A percentile compares a stretch with the other conserved stretches of the same genome.
These are phyloP conservation scores for Chiroxiphia lanceolata DNA, from an alignment of 2,797 vertebrate species.

Conservation along the genomic window DNA sequence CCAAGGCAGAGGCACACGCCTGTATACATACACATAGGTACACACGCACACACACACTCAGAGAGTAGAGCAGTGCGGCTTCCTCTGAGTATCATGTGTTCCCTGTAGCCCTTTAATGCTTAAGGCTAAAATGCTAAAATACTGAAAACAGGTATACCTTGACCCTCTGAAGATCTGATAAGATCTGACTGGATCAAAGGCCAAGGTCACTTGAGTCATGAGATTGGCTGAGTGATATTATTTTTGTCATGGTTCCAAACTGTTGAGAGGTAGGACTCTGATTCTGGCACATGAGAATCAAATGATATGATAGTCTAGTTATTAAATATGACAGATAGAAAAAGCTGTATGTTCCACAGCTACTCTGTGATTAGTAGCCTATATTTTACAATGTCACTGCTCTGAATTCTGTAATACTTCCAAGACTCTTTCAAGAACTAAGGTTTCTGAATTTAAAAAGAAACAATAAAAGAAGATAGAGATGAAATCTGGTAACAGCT, in stretches of 20 bases:
- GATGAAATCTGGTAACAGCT: slow-evolving; percentile 33
- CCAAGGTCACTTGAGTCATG: slow-evolving; percentile 72
- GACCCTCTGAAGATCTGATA: slow-evolving; percentile 73
- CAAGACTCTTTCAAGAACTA: slow-evolving; percentile 59
- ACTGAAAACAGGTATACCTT: slow-evolving; percentile 70
- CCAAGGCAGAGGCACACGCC: background rate
- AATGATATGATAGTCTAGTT: slow-evolving; percentile 75
- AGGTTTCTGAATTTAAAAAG: slow-evolving; percentile 45
- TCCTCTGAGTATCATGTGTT: background rate
- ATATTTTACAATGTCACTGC: slow-evolving; percentile 66
- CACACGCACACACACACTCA: background rate
- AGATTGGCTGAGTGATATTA: slow-evolving; percentile 74
- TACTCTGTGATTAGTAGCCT: slow-evolving; percentile 68
- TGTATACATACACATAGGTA: background rate
- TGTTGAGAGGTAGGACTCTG: slow-evolving; percentile 69
- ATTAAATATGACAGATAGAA: slow-evolving; percentile 76
- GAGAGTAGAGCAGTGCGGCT: background rate
- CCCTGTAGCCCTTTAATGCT: slow-evolving; percentile 54
- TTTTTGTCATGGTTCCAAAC: slow-evolving; percentile 76
- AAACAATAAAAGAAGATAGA: slow-evolving; percentile 41
- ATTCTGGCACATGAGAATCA: slow-evolving; percentile 74
- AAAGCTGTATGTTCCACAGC: slow-evolving; percentile 61
- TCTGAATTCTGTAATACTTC: slow-evolving; percentile 43
- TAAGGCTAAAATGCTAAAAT: slow-evolving; percentile 66
- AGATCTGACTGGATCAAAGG: slow-evolving; percentile 73